A percentile compares a stretch with the other conserved stretches of the same genome.
phyloP scores from a whole-genome alignment of 1,140 invertebrate genomes.

The Venturia canescens region DNA sequence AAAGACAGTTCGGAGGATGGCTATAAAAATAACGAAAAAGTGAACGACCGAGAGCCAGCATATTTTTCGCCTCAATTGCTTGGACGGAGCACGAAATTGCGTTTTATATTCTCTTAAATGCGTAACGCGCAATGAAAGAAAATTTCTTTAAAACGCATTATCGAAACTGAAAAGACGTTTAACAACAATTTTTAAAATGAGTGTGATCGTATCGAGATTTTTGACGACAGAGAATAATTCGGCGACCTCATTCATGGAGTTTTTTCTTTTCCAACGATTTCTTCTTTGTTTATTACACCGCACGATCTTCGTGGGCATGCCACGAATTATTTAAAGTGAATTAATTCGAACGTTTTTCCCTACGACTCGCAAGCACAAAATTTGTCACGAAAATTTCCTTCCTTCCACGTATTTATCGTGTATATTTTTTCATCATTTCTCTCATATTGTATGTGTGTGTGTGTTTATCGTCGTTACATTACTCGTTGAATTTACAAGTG shows the following conservation, averaged over 20 bases:
- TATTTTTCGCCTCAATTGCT: background rate
- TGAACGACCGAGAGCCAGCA: background rate
- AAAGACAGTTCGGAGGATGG: background rate
- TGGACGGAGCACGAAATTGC: background rate
- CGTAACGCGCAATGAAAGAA: background rate
- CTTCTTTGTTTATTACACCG: conserved; percentile 23
- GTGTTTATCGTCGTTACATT: background rate
- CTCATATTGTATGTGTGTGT: too few relatives aligned
- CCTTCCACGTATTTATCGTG: background rate
- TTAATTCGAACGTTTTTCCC: background rate
- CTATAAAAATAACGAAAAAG: background rate
- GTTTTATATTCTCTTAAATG: background rate
- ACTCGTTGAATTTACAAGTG: conserved; percentile 24
- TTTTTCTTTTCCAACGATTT: conserved; percentile 14
- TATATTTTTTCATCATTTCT: background rate
- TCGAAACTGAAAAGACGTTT: too few relatives aligned
- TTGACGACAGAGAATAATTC: background rate
- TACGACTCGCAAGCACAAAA: background rate
- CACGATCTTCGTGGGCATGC: background rate
- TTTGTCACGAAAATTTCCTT: background rate
- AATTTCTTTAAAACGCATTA: too few relatives aligned
- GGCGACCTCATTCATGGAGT: background rate
- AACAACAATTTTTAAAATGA: background rate
- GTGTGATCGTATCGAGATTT: background rate
- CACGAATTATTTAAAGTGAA: background rate